phyloP scores from a whole-genome alignment of 2,888 invertebrate species.

The Drosophila pseudotalamancana region DNA sequence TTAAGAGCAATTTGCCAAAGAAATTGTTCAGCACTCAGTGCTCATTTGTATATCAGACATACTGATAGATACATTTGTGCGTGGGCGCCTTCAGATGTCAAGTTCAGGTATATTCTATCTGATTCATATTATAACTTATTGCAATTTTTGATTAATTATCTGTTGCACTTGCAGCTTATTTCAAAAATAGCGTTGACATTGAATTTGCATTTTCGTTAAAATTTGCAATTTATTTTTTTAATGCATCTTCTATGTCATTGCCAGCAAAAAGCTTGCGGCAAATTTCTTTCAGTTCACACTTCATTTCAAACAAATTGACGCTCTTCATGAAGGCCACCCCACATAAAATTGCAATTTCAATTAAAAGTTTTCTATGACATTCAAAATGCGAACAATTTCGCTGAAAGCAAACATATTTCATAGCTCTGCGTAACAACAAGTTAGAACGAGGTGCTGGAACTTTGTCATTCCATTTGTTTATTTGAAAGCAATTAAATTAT shows the following conservation, averaged over 20 bases:
- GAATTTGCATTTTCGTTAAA: slow-evolving; percentile 17
- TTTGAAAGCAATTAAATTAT: slow-evolving; percentile 57
- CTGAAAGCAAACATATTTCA: slow-evolving; percentile 29
- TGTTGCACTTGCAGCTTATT: slow-evolving; percentile 28
- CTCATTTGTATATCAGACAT: slow-evolving; percentile 32
- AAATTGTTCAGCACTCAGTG: slow-evolving; percentile 30
- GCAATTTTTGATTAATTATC: slow-evolving; percentile 36
- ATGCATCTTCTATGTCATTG: slow-evolving; percentile 21
- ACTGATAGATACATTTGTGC: not conserved
- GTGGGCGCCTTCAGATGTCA: slow-evolving; percentile 34
- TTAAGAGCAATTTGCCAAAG: slow-evolving; percentile 51
- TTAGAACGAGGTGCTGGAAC: slow-evolving; percentile 8
- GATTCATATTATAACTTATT: slow-evolving; percentile 13
- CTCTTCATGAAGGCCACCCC: slow-evolving; percentile 16
- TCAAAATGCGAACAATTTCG: slow-evolving; percentile 46
- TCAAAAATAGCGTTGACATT: slow-evolving; percentile 25
- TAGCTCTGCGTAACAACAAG: not conserved
- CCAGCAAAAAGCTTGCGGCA: slow-evolving; percentile 28
- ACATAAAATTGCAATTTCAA: slow-evolving; percentile 54
- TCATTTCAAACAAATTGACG: slow-evolving; percentile 43
- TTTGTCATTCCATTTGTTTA: slow-evolving; percentile 51
- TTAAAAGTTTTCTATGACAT: slow-evolving; percentile 52
- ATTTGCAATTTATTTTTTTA: not conserved
- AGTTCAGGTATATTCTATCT: slow-evolving; percentile 29
- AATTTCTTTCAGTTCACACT: slow-evolving; percentile 32